Conservation (phyloP, 2,113 vertebrate species). For the Oreocharis arfaki region DNA sequence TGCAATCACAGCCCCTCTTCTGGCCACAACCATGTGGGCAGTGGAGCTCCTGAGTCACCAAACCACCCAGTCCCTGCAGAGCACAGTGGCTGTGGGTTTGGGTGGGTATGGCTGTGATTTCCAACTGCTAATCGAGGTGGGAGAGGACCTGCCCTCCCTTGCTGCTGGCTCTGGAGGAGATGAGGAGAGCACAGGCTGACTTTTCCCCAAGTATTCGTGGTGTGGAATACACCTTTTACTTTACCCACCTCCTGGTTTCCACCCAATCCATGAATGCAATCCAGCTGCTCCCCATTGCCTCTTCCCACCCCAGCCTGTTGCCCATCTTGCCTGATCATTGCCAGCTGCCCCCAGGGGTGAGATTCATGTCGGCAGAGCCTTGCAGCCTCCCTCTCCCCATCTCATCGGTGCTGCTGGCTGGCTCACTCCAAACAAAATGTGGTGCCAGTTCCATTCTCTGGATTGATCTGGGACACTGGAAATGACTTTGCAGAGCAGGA, state of each 20-base stretch:
- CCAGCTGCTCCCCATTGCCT: neutral
- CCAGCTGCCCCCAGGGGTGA: neutral
- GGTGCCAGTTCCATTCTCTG: neutral
- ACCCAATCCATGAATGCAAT: neutral
- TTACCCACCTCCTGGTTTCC: neutral
- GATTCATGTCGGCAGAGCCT: neutral
- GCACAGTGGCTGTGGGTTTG: neutral
- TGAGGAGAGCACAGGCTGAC: neutral
- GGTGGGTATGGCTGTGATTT: neutral
- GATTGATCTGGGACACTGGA: neutral
- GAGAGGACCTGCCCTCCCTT: neutral
- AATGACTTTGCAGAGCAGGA: neutral
- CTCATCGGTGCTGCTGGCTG: neutral
- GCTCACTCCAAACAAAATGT: neutral
- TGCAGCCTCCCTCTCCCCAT: neutral
- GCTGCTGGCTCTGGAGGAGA: neutral
- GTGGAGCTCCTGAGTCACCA: neutral
- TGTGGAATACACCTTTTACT: neutral
- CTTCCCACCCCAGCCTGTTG: neutral
- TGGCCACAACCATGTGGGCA: neutral
- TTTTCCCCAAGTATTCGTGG: neutral
- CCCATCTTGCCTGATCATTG: neutral
- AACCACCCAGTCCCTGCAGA: neutral
- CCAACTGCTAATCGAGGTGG: rapidly evolving
- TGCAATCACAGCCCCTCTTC: neutral